Conservation (phyloP, 2,797 vertebrate species). For the Hyperoplus lanceolatus region DNA sequence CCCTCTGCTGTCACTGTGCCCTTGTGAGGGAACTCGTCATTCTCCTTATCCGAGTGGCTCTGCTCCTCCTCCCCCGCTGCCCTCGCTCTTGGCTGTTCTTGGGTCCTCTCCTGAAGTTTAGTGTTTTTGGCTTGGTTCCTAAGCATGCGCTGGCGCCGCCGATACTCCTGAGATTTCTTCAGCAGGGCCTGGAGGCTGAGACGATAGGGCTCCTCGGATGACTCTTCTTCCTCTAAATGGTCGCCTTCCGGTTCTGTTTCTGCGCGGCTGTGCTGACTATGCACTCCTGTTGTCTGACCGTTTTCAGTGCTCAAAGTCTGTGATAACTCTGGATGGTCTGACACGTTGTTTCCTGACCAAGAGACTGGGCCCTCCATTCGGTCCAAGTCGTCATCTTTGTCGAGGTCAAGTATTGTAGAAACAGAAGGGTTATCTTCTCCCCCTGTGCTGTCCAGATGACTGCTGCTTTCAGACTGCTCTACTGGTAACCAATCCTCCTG, state of each 20-base stretch:
- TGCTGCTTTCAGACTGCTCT: slow-evolving; percentile 23
- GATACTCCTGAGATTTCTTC: slow-evolving; percentile 93
- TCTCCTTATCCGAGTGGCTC: slow-evolving; percentile 92
- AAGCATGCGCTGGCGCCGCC: slow-evolving; percentile 82
- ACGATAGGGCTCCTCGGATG: slow-evolving; percentile 80
- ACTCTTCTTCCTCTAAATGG: slow-evolving; percentile 20
- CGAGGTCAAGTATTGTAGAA: not conserved
- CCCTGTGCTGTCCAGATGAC: slow-evolving; percentile 17
- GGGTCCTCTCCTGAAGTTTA: slow-evolving; percentile 67
- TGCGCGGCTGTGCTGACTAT: slow-evolving; percentile 9
- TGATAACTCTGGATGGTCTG: slow-evolving; percentile 34
- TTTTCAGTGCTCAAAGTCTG: slow-evolving; percentile 7
- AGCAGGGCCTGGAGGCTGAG: slow-evolving; percentile 93
- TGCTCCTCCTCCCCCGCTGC: slow-evolving; percentile 59
- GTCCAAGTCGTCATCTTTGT: slow-evolving; percentile 27
- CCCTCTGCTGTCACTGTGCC: slow-evolving; percentile 43
- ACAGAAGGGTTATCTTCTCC: slow-evolving; percentile 11
- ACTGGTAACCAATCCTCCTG: slow-evolving; percentile 34
- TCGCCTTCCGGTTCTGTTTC: slow-evolving; percentile 34
- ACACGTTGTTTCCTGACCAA: slow-evolving; percentile 32
- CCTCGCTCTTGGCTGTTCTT: slow-evolving; percentile 56
- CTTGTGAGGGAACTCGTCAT: slow-evolving; percentile 75
- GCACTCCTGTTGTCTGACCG: slow-evolving; percentile 28
- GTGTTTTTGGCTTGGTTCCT: slow-evolving; percentile 78
- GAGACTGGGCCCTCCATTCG: slow-evolving; percentile 20